Evolutionary conservation across 2,797 vertebrate genomes (phyloP).

Genomic region (Sebastes nivosus): DNA sequence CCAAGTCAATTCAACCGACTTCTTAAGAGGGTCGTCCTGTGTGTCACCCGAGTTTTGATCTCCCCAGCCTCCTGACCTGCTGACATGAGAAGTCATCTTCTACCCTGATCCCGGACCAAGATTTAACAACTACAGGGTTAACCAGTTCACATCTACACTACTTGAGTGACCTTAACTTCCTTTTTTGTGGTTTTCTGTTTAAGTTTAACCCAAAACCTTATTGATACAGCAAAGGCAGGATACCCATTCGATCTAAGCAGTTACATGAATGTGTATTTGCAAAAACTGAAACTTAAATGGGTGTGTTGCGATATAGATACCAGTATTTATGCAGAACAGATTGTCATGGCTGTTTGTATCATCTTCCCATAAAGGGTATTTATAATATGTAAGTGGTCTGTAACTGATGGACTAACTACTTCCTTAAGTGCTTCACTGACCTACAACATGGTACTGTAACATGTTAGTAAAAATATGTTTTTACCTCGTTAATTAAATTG

Average conservation of each 20-base stretch:
- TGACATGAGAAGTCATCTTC: slow-evolving; percentile 13
- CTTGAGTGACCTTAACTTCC: neutral
- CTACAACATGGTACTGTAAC: slow-evolving; percentile 16
- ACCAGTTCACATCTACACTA: slow-evolving; percentile 9
- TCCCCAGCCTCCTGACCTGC: slow-evolving; percentile 68
- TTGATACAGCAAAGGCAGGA: neutral
- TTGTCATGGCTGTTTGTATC: neutral
- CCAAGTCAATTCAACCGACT: slow-evolving; percentile 36
- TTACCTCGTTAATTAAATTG: slow-evolving; percentile 21
- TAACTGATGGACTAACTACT: neutral
- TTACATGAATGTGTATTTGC: neutral
- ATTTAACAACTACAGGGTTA: slow-evolving; percentile 3
- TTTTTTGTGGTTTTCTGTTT: neutral
- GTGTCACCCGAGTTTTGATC: slow-evolving; percentile 70
- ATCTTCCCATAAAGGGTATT: neutral
- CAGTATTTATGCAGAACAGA: slow-evolving; percentile 27
- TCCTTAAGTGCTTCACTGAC: slow-evolving; percentile 16
- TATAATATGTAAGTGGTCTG: neutral
- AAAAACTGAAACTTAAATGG: neutral
- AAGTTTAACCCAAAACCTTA: neutral
- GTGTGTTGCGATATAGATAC: neutral
- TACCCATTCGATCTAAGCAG: neutral
- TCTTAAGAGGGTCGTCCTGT: slow-evolving; percentile 59
- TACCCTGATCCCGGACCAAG: neutral
- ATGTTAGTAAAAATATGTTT: neutral